Evolutionary conservation across 2,797 vertebrate genomes (phyloP).

Genomic region (Phataginus tricuspis): DNA sequence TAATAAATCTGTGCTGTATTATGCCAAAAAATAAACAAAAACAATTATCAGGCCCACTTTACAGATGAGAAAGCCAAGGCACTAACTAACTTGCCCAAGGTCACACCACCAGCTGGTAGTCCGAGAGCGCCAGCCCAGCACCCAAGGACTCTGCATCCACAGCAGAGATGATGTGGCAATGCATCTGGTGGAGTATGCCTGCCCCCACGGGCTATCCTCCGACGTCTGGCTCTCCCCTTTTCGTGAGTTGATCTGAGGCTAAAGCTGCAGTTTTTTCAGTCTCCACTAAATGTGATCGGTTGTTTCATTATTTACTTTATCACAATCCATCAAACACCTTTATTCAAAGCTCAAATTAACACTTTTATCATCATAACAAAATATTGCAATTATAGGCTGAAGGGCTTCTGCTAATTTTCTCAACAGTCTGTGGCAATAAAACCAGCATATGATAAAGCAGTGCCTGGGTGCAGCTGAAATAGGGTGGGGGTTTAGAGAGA

Average conservation of each 20-base stretch:
- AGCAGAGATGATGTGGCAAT: background rate
- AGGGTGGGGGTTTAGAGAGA: background rate
- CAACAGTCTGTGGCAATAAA: background rate
- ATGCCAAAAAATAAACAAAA: background rate
- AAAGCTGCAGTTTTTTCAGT: background rate
- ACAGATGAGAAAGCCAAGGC: background rate
- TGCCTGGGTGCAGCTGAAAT: background rate
- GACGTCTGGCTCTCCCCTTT: background rate
- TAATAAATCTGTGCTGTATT: too few species aligned
- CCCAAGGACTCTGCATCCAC: background rate
- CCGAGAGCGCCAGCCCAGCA: background rate
- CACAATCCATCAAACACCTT: slow-evolving; percentile 32
- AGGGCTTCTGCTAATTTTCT: slow-evolving; percentile 19
- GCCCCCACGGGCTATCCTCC: background rate
- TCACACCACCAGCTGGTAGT: background rate
- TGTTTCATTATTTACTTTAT: slow-evolving; percentile 52
- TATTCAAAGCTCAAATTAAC: slow-evolving; percentile 58
- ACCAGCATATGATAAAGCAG: background rate
- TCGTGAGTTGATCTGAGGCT: background rate
- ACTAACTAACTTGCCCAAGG: background rate
- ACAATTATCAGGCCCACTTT: background rate
- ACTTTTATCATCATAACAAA: slow-evolving; percentile 54
- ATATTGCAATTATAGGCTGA: background rate
- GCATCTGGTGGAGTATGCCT: too few species aligned
- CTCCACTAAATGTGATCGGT: background rate